Percentiles rank a stretch among this genome's conserved stretches.
Evolutionary conservation across 2,888 invertebrate species (phyloP).

Genomic region (Aricia artaxerxes): DNA sequence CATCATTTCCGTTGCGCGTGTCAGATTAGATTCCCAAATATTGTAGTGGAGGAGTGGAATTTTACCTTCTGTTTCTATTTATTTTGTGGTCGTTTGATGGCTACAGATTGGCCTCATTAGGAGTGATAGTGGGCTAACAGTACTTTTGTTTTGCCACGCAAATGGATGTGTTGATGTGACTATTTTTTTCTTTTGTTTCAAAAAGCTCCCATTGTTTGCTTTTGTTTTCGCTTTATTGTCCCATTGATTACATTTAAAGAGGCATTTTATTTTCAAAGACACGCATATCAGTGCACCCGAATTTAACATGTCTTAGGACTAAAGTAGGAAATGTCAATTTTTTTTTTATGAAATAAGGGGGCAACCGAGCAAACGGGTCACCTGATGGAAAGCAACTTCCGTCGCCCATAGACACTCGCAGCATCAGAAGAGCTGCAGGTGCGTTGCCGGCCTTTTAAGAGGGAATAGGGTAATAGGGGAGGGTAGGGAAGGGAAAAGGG

Average conservation of each 20-base stretch:
- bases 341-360: too few species aligned
- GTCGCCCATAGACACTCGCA: too few species aligned
- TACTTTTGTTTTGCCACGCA: constrained; percentile 57
- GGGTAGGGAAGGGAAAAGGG: too few species aligned
- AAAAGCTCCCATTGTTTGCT: constrained; percentile 24
- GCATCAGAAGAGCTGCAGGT: too few species aligned
- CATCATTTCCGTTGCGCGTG: background rate
- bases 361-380: too few species aligned
- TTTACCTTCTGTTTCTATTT: background rate
- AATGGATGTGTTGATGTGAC: constrained; percentile 31
- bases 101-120: constrained; percentile 75
- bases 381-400: too few species aligned
- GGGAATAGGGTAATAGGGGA: too few species aligned
- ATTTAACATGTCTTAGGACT: background rate
- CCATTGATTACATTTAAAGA: background rate
- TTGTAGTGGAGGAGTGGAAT: background rate
- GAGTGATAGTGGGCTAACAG: constrained; percentile 73
- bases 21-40: background rate
- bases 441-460: too few species aligned
- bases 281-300: background rate
- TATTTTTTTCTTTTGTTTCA: constrained; percentile 29
- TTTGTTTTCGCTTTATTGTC: constrained; percentile 20
- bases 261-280: background rate
- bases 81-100: constrained; percentile 58
- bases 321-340: too few species aligned